phyloP scores from a whole-genome alignment of 2,888 invertebrate species.

The Matsumyia berberina region DNA sequence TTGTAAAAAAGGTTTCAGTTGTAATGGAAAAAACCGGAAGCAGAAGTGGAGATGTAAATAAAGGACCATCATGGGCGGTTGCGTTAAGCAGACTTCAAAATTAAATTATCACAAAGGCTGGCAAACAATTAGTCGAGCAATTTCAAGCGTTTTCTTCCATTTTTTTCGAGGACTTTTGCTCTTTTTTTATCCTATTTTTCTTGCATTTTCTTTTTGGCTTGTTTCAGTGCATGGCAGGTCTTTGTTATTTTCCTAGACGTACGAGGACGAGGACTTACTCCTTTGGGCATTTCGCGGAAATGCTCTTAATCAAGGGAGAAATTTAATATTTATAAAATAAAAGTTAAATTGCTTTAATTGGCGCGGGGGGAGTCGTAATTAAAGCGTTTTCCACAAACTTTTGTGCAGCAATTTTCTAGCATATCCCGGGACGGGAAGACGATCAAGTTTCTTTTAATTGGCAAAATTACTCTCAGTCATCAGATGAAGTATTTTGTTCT shows the following conservation, averaged over 20 bases:
- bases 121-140: slow-evolving; percentile 51
- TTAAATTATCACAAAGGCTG: slow-evolving; percentile 48
- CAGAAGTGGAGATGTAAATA: neutral
- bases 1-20: slow-evolving; percentile 35
- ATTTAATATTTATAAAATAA: neutral
- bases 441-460: too few species aligned
- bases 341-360: slow-evolving; percentile 5
- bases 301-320: slow-evolving; percentile 8
- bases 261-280: slow-evolving; percentile 15
- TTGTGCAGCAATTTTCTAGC: too few species aligned
- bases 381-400: too few species aligned
- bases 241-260: slow-evolving; percentile 27
- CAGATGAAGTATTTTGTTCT: too few species aligned
- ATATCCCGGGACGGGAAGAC: too few species aligned
- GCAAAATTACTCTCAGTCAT: too few species aligned
- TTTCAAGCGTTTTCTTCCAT: slow-evolving; percentile 23
- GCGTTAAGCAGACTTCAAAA: slow-evolving; percentile 57
- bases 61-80: slow-evolving; percentile 43
- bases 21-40: slow-evolving; percentile 37
- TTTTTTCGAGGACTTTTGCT: neutral
- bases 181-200: slow-evolving; percentile 6
- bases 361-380: too few species aligned
- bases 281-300: slow-evolving; percentile 24
- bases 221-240: neutral
- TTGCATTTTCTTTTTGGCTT: neutral